Conservation (phyloP, 2,113 vertebrate species). For the Megaceryle maxima region DNA sequence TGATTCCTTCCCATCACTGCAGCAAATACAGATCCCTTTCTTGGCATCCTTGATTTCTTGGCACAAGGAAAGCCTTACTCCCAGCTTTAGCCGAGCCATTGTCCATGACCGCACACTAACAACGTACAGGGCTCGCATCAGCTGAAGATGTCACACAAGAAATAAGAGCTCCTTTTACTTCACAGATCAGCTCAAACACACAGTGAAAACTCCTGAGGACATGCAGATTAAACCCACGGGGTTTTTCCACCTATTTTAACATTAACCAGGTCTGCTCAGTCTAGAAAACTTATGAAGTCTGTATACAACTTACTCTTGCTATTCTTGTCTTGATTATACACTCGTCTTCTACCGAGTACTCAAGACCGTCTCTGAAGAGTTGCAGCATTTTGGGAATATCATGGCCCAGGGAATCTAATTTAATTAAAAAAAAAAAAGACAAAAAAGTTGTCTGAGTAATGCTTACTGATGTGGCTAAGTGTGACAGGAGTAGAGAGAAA, state of each 20-base stretch:
- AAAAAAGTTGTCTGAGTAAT: neutral
- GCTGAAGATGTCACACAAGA: neutral
- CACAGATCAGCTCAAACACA: neutral
- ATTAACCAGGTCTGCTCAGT: neutral
- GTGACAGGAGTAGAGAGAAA: neutral
- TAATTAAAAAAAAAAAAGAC: neutral
- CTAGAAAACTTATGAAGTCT: neutral
- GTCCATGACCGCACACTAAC: neutral
- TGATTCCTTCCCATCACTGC: neutral
- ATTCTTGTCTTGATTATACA: constrained; percentile 76
- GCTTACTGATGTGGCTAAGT: neutral
- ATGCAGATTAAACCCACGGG: neutral
- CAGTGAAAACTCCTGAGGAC: neutral
- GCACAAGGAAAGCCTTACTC: neutral
- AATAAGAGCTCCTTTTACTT: neutral
- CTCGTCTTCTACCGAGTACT: constrained; percentile 83
- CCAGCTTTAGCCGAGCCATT: neutral
- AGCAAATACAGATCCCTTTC: neutral
- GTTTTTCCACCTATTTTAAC: neutral
- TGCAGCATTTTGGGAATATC: constrained; percentile 86
- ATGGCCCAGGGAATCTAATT: constrained; percentile 80
- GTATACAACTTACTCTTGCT: constrained; percentile 75
- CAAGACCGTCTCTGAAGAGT: constrained; percentile 81
- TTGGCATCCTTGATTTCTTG: neutral
- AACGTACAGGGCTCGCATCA: neutral